Evolutionary conservation across 2,113 vertebrate species (phyloP), one percentile per base, ranked within the genome.

Genomic region (Rhinichthys klamathensis): DNA sequence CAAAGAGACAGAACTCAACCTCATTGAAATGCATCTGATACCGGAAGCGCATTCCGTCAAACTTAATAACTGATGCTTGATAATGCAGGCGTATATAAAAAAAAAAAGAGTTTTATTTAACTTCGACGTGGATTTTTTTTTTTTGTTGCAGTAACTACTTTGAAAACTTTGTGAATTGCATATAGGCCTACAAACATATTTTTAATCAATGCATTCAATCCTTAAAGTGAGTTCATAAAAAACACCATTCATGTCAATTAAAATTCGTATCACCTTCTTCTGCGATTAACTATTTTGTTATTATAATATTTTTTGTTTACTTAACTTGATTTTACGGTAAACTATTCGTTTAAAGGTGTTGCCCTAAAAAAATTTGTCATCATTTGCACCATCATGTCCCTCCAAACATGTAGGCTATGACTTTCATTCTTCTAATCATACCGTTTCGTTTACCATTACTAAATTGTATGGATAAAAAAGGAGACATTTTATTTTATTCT

Each of bases 1-100:
- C 70, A 25, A 23, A 15, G 4, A 15, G 2, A 41, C 38, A 25
- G 38, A 44, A 46, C 70, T 73, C 41, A 46, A 74, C 25, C 12
- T 74, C 70, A 9, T 27, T 49, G n/a, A 74, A 74, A 74, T 74
- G 44, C 41, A 74, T 74, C 41, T 16, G 72, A 74, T 74, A 74
- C 41, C 23, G 3, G 72, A 74, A 74, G 23, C 12, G 23, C 38
- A 25, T 46, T 73, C 38, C 25, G 70, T 46, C 70, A 70, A 6
- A 27, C 70, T 49, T 27, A 49, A 46, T 73, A 46, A 74, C 41
- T 16, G 70, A 74, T 74, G 38, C 23, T 73, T n/a, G 41, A 73
- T 73, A 8, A 73, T 21, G 6, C 15, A 46, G 70, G 41, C 23
- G 32, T 21, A 35, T 67, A 6, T 38, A 69, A 35, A 35, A 4